Evolutionary conservation across 2,888 invertebrate species (phyloP).

Genomic region (Melolontha melolontha): DNA sequence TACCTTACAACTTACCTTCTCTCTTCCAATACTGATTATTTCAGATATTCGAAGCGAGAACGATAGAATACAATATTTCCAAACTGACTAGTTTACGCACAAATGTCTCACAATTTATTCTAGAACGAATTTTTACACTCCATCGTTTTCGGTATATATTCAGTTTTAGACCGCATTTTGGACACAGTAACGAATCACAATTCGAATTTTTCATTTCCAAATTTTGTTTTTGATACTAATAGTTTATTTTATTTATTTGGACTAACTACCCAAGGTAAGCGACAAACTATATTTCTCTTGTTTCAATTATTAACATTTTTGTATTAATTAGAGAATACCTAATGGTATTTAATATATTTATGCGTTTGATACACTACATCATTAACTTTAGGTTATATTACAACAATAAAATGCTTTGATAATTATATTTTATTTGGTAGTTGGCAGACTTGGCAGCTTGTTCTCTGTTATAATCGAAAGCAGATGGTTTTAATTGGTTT

Average conservation of each 20-base stretch:
- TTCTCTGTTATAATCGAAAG: no score
- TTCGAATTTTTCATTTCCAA: constrained; percentile 24
- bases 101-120: constrained; percentile 28
- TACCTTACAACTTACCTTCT: neutral
- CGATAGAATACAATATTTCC: neutral
- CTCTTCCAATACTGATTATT: neutral
- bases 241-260: constrained; percentile 23
- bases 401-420: neutral
- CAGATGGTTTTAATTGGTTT: no score
- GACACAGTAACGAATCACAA: constrained; percentile 28
- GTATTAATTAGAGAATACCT: neutral
- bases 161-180: constrained; percentile 17
- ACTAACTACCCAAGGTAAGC: constrained; percentile 29
- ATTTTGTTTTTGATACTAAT: constrained; percentile 15
- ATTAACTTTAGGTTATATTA: neutral
- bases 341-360: no score
- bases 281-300: neutral
- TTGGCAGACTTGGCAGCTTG: no score
- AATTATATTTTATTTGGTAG: no score
- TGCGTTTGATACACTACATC: neutral
- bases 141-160: constrained; percentile 30
- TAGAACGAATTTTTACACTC: constrained; percentile 36
- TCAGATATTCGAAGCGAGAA: neutral
- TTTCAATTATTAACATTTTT: neutral
- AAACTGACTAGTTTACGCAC: neutral